phyloP scores from a whole-genome alignment of 2,888 invertebrate genomes.

The Synergus itoensis region DNA sequence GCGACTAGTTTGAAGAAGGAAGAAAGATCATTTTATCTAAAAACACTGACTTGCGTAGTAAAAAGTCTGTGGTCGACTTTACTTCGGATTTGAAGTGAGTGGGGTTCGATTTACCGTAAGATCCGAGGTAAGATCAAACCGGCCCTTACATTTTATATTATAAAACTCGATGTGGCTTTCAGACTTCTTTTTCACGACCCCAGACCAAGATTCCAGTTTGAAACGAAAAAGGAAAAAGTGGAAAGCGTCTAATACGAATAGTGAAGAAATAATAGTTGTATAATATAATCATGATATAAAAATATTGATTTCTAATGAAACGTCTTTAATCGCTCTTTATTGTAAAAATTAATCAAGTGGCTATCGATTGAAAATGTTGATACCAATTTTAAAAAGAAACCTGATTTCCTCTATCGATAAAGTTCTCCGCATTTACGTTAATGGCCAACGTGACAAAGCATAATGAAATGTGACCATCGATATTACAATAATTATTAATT shows the following conservation, averaged over 20 bases:
- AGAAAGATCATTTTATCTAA: not conserved
- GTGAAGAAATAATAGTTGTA: not conserved
- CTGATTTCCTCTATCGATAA: not conserved
- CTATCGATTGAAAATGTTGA: not conserved
- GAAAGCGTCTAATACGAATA: not conserved
- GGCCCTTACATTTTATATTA: slow-evolving; percentile 2
- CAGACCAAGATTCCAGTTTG: not conserved
- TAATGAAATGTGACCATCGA: not conserved
- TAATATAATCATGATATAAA: not conserved
- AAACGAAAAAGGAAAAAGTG: not conserved
- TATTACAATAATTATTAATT: not conserved
- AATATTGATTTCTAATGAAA: not conserved
- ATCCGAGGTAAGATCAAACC: not conserved
- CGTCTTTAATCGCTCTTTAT: not conserved
- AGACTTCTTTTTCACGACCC: not conserved
- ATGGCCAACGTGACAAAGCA: not conserved
- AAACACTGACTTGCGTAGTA: not conserved
- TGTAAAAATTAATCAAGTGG: not conserved
- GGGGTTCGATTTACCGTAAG: slow-evolving; percentile 5
- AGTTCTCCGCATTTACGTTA: not conserved
- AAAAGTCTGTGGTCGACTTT: slow-evolving; percentile 14
- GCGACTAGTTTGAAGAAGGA: not conserved
- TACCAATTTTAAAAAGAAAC: not conserved
- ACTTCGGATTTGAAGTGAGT: not conserved
- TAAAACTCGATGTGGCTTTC: slow-evolving; percentile 6